phyloP scores from a whole-genome alignment of 2,797 vertebrate genomes.

The Clamator glandarius region DNA sequence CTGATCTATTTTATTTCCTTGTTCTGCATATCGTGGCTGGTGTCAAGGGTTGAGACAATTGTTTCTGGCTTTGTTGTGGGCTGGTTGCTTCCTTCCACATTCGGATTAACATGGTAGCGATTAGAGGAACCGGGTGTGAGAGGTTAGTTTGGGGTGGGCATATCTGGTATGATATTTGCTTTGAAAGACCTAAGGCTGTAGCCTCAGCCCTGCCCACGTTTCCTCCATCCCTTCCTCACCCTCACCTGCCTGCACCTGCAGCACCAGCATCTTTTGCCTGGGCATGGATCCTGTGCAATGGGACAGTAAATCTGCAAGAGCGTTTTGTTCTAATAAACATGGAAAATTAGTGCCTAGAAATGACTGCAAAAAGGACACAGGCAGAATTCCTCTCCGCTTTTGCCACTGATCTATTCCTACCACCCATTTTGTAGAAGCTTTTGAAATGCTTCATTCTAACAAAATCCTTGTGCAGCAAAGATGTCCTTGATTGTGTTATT shows the following conservation, averaged over 20 bases:
- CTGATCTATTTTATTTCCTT: neutral
- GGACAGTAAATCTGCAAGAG: neutral
- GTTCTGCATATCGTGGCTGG: accelerated
- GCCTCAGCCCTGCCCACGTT: no score
- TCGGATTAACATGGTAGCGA: neutral
- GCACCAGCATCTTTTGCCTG: neutral
- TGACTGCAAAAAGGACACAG: neutral
- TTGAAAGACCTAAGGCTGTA: neutral
- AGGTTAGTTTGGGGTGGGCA: neutral
- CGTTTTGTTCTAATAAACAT: constrained; percentile 16
- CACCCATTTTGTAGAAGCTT: constrained; percentile 26
- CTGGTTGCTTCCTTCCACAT: neutral
- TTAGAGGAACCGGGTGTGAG: neutral
- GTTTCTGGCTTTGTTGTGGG: neutral
- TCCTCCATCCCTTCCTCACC: neutral
- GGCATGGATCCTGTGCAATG: accelerated
- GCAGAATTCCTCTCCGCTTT: constrained; percentile 2
- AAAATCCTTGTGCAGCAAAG: neutral
- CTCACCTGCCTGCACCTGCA: neutral
- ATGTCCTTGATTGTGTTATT: constrained; percentile 43
- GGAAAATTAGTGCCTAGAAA: constrained; percentile 45
- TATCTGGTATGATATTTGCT: neutral
- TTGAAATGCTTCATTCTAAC: constrained; percentile 2
- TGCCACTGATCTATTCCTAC: constrained; percentile 6
- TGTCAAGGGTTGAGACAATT: neutral